Base-by-base conservation (phyloP, 2,113 vertebrate genomes). In the Prinia subflava region DNA sequence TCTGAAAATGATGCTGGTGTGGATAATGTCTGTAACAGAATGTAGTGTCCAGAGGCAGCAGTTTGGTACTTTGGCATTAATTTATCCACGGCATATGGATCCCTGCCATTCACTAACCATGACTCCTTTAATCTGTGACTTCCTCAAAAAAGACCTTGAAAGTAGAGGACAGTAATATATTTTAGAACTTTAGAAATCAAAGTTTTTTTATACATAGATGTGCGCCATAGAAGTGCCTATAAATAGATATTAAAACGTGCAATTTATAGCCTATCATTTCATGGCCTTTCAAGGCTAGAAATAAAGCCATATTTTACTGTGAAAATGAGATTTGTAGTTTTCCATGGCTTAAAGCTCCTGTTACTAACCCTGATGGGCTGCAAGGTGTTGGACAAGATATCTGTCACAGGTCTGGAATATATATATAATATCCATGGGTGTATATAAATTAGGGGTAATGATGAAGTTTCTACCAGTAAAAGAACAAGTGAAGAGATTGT, bases 261-360 rank as follows among this genome's bases (percentile, higher is more conserved):
- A 94, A 96, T 97, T 97, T 97, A 97, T 95, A 94, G 92, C 92
- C 94, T 59, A 94, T 97, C 93, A 88, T 93, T 95, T 94, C 75
- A 64, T 90, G 93, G 93, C 90, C 90, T 95, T 97, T 97, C 94
- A 96, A 96, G 93, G 93, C 85, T 94, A 63, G 95, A 94, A 95
- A 95, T 88, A 95, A 96, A 96, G 92, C 75, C 71, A 31, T 88
- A 62, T 93, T 94, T 92, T 89, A 69, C 60, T 86, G 93, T 89
- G 92, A 95, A 95, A 97, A 94, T 94, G 78, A 96, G 93, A 94
- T 97, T 94, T 97, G 94, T 94, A 88, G 87, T 95, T 95, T 95
- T 88, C 90, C 15, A 17, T 88, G 90, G 85, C 94, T 88, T 95
- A 85, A 88, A 95, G 75, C 64, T 90, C 42, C 75, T 52, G 55